Percentiles rank a stretch among this genome's conserved stretches.
phyloP scores from a whole-genome alignment of 2,113 vertebrate genomes.

The Hypocryptadius cinnamomeus region DNA sequence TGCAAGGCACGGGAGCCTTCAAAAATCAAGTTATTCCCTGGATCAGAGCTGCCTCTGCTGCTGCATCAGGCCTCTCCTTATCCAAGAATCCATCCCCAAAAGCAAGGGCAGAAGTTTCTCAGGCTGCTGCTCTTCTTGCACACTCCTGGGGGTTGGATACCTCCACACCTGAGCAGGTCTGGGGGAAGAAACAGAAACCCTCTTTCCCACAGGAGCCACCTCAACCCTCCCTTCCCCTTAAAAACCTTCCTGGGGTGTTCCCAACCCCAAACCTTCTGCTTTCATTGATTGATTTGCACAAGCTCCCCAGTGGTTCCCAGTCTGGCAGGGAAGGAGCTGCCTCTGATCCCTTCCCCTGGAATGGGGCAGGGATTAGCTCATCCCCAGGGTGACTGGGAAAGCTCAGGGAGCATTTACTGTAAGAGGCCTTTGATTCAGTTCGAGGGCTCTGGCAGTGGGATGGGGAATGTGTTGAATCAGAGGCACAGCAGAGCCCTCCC shows the following conservation, averaged over 20 bases:
- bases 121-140: neutral
- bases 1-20: neutral
- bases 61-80: neutral
- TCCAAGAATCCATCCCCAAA: neutral
- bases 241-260: no score
- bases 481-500: neutral
- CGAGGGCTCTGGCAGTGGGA: neutral
- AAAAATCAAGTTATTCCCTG: fast-evolving
- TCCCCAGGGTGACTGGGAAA: neutral
- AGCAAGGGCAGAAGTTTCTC: neutral
- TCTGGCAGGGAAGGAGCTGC: neutral
- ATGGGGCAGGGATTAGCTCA: neutral
- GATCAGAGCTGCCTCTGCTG: neutral
- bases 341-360: neutral
- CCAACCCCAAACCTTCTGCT: neutral
- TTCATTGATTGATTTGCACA: neutral
- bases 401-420: neutral
- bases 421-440: neutral
- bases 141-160: fast-evolving
- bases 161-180: neutral
- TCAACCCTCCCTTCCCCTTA: neutral
- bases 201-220: neutral
- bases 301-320: fast-evolving
- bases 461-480: neutral
- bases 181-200: neutral